Evolutionary conservation across 2,113 vertebrate genomes (phyloP).

Genomic region (Butorides virescens): DNA sequence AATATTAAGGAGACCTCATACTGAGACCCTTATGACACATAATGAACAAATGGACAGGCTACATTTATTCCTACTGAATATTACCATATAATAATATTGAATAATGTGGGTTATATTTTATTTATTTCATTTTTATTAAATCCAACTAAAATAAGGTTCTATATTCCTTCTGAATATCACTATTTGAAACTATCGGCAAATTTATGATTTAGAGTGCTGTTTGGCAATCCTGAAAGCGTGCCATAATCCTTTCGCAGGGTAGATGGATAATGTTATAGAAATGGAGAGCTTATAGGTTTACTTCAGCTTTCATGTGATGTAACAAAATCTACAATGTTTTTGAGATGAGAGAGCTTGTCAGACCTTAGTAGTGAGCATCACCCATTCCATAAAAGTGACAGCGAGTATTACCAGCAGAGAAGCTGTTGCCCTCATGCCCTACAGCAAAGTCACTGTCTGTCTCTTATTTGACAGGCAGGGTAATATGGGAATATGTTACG

Average conservation of each 20-base stretch:
- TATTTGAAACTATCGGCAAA: background rate
- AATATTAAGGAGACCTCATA: background rate
- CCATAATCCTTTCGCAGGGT: background rate
- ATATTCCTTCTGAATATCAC: background rate
- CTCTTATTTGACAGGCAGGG: slow-evolving; percentile 63
- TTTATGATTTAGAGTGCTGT: background rate
- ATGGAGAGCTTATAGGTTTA: background rate
- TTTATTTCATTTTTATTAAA: background rate
- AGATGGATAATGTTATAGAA: background rate
- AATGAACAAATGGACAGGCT: background rate
- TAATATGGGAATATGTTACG: slow-evolving; percentile 33
- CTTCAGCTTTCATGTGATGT: slow-evolving; percentile 7
- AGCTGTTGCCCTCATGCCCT: slow-evolving; percentile 44
- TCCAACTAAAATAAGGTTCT: background rate
- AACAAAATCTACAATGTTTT: slow-evolving; percentile 29
- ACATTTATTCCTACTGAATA: background rate
- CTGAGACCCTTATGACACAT: background rate
- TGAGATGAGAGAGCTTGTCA: slow-evolving; percentile 62
- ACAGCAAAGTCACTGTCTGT: slow-evolving; percentile 52
- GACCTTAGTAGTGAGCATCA: slow-evolving; percentile 50
- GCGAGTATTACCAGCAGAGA: slow-evolving; percentile 48
- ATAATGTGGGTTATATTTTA: background rate
- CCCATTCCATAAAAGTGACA: slow-evolving; percentile 58
- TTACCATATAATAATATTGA: background rate
- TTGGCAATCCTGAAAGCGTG: background rate